Base-by-base conservation (phyloP, 2,888 invertebrate genomes). In the Anthoptus insignis region DNA sequence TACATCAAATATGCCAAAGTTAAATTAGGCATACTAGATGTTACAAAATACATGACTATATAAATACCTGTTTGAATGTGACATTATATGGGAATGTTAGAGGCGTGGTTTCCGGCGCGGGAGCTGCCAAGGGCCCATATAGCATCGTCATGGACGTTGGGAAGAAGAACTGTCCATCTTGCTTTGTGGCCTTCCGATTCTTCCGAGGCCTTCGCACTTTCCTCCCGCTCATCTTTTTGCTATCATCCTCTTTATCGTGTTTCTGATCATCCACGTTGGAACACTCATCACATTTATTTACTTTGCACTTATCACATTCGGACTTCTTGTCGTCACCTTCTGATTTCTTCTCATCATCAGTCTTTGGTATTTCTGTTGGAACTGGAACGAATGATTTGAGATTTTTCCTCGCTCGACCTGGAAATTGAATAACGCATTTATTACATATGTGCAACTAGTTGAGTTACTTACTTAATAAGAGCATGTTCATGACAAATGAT, bases 61-160 rank as follows among this genome's bases (percentile, higher is more conserved):
- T 29, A 16, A 24, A 22, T 24, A 98, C 98, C 94, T 97, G 96
- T 76, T 97, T 96, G 85, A 99, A 99, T 67, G 96, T 96, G 59
- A 99, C 97, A 89, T 99, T 99, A 80, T 97, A 95, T 0, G 99
- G 99, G 87, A 99, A 99, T 34, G 94, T 94, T 68, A 94, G 94
- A 5, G 81, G 84, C 57, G 76, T 81, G 67, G 78, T 85, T 75
- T 80, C 95, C 87, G 86, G 73, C 0, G 79, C 71, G 0, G 95
- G 94, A 77, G 95, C 94, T 76, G 96, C 95, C 68, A 97, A 94
- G 13, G 97, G 96, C 52, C 99, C 99, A 85, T 97, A 98, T 85
- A 96, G 94, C 81, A 98, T 95, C 45, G 97, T 96, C 96, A 98
- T 97, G 19, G 98, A 98, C 83, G 97, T 96, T 1, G 99, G 99